phyloP scores from a whole-genome alignment of 64 coral and sea anemone genomes.

The Montipora cactus region DNA sequence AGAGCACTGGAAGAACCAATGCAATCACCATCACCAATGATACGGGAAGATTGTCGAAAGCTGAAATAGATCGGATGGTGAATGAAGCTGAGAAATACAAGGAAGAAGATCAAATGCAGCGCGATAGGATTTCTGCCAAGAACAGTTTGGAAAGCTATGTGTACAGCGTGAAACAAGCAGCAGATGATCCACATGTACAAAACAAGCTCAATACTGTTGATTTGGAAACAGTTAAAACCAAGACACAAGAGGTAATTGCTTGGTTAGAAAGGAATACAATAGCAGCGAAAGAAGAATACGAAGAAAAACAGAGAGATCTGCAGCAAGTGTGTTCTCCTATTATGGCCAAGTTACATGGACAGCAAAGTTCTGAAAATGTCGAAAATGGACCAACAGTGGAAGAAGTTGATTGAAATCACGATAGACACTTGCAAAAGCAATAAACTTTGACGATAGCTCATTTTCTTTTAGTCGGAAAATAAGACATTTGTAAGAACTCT shows the following conservation, averaged over 20 bases:
- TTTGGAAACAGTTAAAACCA: conserved; percentile 50
- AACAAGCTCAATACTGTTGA: conserved; percentile 61
- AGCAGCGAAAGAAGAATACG: conserved; percentile 77
- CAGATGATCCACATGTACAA: conserved; percentile 50
- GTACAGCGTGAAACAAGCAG: conserved; percentile 61
- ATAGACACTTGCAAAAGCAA: background rate
- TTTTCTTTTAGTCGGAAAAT: no score
- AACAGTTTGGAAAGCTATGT: conserved; percentile 83
- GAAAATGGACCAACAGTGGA: conserved; percentile 18
- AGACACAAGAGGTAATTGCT: conserved; percentile 59
- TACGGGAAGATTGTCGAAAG: conserved; percentile 74
- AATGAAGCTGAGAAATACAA: conserved; percentile 80
- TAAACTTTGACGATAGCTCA: background rate
- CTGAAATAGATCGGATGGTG: conserved; percentile 85
- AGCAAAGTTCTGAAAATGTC: background rate
- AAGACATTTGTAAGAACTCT: no score
- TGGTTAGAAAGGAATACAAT: conserved; percentile 64
- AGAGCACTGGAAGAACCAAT: conserved; percentile 72
- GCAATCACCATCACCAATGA: conserved; percentile 89
- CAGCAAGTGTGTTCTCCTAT: conserved; percentile 76
- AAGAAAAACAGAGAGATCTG: conserved; percentile 74
- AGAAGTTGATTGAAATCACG: conserved; percentile 27
- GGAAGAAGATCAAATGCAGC: conserved; percentile 69
- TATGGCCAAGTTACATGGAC: conserved; percentile 83
- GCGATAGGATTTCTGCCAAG: conserved; percentile 58